These are phyloP conservation scores for Acanthurus lineatus DNA, from an alignment of 2,797 vertebrate genomes.

Conservation along the genomic window DNA sequence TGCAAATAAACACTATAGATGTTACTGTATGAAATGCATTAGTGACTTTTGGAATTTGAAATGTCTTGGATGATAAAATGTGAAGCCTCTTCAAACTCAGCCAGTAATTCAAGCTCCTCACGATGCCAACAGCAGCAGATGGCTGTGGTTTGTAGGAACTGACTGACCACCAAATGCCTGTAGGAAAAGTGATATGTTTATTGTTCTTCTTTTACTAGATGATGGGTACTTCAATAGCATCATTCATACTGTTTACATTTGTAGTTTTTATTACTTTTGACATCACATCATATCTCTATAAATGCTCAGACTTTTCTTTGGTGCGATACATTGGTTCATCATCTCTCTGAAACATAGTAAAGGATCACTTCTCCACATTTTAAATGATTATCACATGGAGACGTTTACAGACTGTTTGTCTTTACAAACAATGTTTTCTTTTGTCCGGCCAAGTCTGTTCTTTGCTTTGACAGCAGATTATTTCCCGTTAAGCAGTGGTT, in stretches of 20 bases:
- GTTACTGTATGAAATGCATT: not conserved
- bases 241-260: not conserved
- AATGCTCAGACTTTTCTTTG: not conserved
- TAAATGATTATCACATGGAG: not conserved
- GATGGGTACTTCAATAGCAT: not conserved
- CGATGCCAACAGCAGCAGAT: slow-evolving; percentile 34
- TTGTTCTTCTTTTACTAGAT: not conserved
- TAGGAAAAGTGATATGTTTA: not conserved
- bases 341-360: not conserved
- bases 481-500: slow-evolving; percentile 15
- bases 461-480: slow-evolving; percentile 23
- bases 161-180: not conserved
- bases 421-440: not conserved
- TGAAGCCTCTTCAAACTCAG: not conserved
- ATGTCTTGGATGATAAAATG: not conserved
- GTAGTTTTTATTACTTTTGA: not conserved
- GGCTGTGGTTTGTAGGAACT: slow-evolving; percentile 40
- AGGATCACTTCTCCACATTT: not conserved
- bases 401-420: not conserved
- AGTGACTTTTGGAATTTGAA: not conserved
- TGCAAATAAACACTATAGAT: not conserved
- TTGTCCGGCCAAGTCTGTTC: not conserved
- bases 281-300: not conserved
- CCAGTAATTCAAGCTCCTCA: slow-evolving; percentile 31
- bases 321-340: not conserved